phyloP scores from a whole-genome alignment of 1,140 invertebrate genomes.

The Stenopsyche tienmushanensis region DNA sequence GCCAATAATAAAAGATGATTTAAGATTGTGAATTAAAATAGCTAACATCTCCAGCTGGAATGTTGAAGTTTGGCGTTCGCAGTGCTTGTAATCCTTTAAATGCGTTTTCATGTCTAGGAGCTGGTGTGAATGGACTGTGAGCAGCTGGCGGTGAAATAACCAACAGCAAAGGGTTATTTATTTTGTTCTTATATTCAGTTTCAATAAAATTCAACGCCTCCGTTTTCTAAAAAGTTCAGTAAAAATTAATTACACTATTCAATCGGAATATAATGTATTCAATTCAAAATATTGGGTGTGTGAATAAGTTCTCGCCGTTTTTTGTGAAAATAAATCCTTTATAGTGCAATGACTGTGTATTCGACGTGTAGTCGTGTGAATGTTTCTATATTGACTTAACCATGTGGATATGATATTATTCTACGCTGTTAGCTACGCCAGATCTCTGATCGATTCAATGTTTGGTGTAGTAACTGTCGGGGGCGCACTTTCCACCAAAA shows the following conservation, averaged over 20 bases:
- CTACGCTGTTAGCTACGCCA: no score
- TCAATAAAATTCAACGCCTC: conserved; percentile 62
- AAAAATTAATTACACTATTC: not conserved
- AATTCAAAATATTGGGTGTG: conserved; percentile 16
- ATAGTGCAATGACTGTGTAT: no score
- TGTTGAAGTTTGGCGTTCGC: conserved; percentile 75
- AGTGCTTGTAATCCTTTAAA: conserved; percentile 65
- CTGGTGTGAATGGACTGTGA: conserved; percentile 81
- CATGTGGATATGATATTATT: no score
- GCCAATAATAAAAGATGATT: not conserved
- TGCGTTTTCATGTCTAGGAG: conserved; percentile 64
- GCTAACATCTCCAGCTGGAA: conserved; percentile 49
- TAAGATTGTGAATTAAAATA: not conserved
- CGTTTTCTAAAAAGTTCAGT: conserved; percentile 51
- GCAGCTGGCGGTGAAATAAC: conserved; percentile 80
- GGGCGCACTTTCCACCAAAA: no score
- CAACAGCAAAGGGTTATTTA: conserved; percentile 72
- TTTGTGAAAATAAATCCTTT: no score
- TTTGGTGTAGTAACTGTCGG: no score
- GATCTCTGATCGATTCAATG: no score
- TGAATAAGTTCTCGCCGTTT: no score
- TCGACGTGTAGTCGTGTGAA: no score
- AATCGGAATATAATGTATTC: conserved; percentile 15
- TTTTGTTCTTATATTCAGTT: conserved; percentile 4
- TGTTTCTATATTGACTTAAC: no score